Conservation (phyloP, 2,888 invertebrate species). For the Spodoptera exigua region DNA sequence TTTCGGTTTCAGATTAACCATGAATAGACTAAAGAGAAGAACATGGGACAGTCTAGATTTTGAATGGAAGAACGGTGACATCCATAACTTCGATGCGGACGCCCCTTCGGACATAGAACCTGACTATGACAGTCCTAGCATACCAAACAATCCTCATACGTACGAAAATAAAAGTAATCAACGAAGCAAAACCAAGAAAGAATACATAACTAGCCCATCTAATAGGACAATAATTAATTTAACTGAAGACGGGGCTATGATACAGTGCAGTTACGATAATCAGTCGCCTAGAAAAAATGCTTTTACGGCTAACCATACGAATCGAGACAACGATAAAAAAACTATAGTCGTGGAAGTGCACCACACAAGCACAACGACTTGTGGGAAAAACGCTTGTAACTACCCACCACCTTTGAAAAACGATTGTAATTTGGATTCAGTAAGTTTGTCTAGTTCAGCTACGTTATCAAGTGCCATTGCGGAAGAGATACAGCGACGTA, state of each 20-base stretch:
- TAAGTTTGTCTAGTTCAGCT: conserved; percentile 79
- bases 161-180: conserved; percentile 80
- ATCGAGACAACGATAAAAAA: conserved; percentile 86
- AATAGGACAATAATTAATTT: conserved; percentile 93
- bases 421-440: conserved; percentile 72
- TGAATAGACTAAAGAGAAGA: conserved; percentile 83
- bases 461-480: conserved; percentile 87
- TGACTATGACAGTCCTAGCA: conserved; percentile 84
- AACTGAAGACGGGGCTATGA: conserved; percentile 92
- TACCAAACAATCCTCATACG: conserved; percentile 85
- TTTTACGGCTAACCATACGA: conserved; percentile 73
- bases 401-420: conserved; percentile 74
- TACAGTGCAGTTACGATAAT: conserved; percentile 90
- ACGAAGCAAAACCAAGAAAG: conserved; percentile 73
- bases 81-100: conserved; percentile 86
- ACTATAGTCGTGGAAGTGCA: conserved; percentile 94
- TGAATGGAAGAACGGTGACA: conserved; percentile 86
- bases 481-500: conserved; percentile 83
- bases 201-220: conserved; percentile 81
- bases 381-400: conserved; percentile 74
- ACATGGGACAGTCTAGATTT: conserved; percentile 91
- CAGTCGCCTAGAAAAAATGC: conserved; percentile 80
- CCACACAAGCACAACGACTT: conserved; percentile 75
- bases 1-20: conserved; percentile 76
- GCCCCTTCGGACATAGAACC: conserved; percentile 86